phyloP scores from a whole-genome alignment of 2,888 invertebrate genomes.

The Sepiola atlantica region DNA sequence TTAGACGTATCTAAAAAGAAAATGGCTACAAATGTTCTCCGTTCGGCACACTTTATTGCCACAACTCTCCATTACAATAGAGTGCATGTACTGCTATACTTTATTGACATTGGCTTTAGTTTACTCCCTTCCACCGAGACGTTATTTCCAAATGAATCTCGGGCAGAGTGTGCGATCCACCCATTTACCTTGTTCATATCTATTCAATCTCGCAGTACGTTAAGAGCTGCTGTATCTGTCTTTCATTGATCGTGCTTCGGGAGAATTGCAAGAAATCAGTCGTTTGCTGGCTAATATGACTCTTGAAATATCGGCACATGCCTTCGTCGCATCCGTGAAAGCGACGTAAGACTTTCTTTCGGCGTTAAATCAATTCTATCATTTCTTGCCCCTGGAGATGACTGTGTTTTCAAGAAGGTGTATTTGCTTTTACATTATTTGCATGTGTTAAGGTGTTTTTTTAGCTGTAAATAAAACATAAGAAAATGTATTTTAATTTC shows the following conservation, averaged over 20 bases:
- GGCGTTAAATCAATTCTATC: neutral
- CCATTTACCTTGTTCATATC: neutral
- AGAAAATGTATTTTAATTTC: too few relatives aligned
- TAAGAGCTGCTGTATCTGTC: neutral
- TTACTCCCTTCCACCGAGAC: neutral
- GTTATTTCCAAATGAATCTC: neutral
- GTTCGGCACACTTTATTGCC: neutral
- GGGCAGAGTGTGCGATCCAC: neutral
- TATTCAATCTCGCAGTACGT: neutral
- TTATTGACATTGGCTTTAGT: slow-evolving; percentile 32
- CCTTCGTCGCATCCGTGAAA: neutral
- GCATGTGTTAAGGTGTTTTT: too few relatives aligned
- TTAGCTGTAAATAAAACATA: too few relatives aligned
- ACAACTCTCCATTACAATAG: neutral
- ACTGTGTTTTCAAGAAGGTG: neutral
- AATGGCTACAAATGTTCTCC: neutral
- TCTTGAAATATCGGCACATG: neutral
- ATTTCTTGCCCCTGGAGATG: neutral
- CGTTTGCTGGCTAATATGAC: neutral
- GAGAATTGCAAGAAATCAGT: neutral
- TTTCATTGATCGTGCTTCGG: neutral
- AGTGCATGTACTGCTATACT: neutral
- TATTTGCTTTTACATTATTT: neutral
- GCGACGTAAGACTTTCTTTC: neutral
- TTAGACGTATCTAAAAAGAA: neutral